Conservation (phyloP, 2,888 invertebrate genomes). For the Oscheius myriophilus region DNA sequence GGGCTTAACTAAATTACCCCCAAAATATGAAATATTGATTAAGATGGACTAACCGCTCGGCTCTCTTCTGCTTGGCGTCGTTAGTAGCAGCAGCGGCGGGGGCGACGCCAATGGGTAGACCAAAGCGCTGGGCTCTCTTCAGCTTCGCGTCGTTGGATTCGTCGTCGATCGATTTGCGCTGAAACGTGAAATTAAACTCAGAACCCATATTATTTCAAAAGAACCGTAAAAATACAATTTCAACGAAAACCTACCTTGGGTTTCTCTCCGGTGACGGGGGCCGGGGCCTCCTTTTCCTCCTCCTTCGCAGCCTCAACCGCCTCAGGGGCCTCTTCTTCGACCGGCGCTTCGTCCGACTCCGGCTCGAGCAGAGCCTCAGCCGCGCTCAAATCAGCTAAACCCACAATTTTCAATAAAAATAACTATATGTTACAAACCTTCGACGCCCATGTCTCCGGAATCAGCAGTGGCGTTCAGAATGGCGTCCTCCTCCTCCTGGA, state of each 20-base stretch:
- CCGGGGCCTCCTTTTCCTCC: background rate
- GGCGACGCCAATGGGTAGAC: slow-evolving; percentile 26
- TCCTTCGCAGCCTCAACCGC: slow-evolving; percentile 3
- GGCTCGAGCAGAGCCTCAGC: slow-evolving; percentile 25
- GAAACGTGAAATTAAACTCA: background rate
- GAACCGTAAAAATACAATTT: too few relatives aligned
- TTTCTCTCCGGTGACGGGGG: background rate
- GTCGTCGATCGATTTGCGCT: slow-evolving; percentile 3
- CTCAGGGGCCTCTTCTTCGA: background rate
- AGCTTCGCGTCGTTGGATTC: slow-evolving; percentile 25
- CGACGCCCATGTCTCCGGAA: slow-evolving; percentile 7
- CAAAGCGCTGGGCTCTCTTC: slow-evolving; percentile 27
- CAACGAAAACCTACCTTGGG: slow-evolving; percentile 5
- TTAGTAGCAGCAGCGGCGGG: background rate
- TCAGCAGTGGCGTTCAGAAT: slow-evolving; percentile 14
- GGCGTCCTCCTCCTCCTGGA: slow-evolving; percentile 31
- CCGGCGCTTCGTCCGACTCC: slow-evolving; percentile 4
- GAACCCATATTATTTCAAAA: too few relatives aligned
- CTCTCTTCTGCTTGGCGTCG: slow-evolving; percentile 32
- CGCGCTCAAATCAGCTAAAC: background rate
- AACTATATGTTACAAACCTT: background rate
- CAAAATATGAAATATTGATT: background rate
- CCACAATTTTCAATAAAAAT: background rate
- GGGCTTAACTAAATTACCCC: too few relatives aligned
- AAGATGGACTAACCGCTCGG: slow-evolving; percentile 23